Evolutionary conservation across 2,113 vertebrate species (phyloP).

Genomic region (Pseudopodoces humilis): DNA sequence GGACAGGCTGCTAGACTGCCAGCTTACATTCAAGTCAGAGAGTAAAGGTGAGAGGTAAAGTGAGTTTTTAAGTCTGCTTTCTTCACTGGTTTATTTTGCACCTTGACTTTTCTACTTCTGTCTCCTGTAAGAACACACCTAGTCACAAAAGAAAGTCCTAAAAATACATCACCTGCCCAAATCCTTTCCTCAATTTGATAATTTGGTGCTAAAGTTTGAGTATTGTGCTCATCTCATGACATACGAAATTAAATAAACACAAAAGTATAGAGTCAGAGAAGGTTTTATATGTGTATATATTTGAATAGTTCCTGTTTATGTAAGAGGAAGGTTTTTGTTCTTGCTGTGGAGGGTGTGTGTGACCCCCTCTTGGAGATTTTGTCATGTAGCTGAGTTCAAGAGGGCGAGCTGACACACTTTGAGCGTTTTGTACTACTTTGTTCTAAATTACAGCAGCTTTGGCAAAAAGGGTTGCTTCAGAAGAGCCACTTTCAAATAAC

Average conservation of each 20-base stretch:
- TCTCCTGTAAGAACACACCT: background rate
- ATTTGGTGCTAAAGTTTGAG: background rate
- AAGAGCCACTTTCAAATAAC: background rate
- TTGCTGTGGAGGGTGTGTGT: background rate
- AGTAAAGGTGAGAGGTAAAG: background rate
- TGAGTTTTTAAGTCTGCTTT: background rate
- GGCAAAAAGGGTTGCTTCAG: background rate
- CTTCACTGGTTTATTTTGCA: background rate
- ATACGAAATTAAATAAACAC: background rate
- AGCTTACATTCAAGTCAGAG: fast-evolving
- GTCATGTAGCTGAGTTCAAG: background rate
- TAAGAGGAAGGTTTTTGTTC: background rate
- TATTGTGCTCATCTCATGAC: background rate
- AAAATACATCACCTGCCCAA: background rate
- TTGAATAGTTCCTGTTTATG: background rate
- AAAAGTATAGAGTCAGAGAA: background rate
- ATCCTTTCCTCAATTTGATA: background rate
- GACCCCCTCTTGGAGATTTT: background rate
- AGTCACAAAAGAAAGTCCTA: background rate
- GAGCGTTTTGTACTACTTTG: background rate
- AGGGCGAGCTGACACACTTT: background rate
- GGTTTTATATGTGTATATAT: background rate
- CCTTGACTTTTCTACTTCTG: background rate
- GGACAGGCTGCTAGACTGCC: background rate
- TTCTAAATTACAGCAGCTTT: background rate